phyloP scores from a whole-genome alignment of 2,797 vertebrate species.

The Gadopsis marmoratus region DNA sequence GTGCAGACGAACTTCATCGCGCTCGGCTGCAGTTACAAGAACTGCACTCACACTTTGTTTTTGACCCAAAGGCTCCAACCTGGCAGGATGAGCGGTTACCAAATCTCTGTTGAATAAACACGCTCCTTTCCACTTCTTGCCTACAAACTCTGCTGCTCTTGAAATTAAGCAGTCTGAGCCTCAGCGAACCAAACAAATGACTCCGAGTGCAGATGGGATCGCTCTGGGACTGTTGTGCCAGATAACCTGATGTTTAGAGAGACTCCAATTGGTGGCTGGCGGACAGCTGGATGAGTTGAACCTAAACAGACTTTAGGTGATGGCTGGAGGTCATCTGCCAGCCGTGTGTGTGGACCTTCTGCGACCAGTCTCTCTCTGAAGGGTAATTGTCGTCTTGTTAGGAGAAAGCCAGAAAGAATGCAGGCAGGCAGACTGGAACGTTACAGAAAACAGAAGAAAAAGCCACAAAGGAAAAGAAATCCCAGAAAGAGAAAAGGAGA shows the following conservation, averaged over 20 bases:
- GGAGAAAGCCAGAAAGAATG: conserved; percentile 37
- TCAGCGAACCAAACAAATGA: not conserved
- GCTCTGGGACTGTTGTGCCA: not conserved
- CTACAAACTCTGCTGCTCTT: not conserved
- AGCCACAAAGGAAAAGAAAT: conserved; percentile 1
- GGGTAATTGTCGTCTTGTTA: conserved; percentile 39
- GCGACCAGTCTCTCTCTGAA: conserved; percentile 65
- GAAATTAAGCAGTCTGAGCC: not conserved
- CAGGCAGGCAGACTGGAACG: conserved; percentile 30
- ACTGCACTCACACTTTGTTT: not conserved
- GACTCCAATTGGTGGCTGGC: not conserved
- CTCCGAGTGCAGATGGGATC: conserved; percentile 15
- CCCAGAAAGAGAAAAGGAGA: conserved; percentile 14
- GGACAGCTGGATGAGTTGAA: not conserved
- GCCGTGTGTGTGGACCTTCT: conserved; percentile 15
- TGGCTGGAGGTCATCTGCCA: conserved; percentile 6
- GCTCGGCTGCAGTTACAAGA: conserved; percentile 1
- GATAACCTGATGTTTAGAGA: conserved; percentile 5
- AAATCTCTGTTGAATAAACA: conserved; percentile 5
- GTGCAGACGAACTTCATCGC: not conserved
- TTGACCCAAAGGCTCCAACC: conserved; percentile 9
- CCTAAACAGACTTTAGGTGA: conserved; percentile 5
- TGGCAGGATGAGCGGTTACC: not conserved
- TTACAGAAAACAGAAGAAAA: conserved; percentile 20
- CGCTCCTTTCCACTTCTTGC: not conserved